Evolutionary conservation across 2,113 vertebrate genomes (phyloP).

Genomic region (Aspiorhynchus laticeps): DNA sequence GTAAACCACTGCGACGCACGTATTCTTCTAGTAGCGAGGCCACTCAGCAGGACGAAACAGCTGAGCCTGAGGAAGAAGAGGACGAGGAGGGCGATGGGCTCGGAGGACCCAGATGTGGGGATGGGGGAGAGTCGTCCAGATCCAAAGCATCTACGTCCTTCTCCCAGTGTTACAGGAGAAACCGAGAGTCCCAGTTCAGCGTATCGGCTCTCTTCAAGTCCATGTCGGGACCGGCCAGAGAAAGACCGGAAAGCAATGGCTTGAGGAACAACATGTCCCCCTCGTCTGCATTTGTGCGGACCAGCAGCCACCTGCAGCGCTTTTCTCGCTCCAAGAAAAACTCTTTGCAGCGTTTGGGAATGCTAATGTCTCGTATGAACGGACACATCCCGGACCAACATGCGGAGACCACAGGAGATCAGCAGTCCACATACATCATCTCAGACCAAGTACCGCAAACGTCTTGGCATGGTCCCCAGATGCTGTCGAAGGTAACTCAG

Average conservation of each 20-base stretch:
- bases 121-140: slow-evolving; percentile 56
- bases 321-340: slow-evolving; percentile 82
- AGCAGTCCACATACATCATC: slow-evolving; percentile 83
- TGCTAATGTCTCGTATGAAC: slow-evolving; percentile 86
- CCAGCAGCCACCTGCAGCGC: slow-evolving; percentile 74
- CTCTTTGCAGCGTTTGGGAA: slow-evolving; percentile 84
- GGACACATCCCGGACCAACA: slow-evolving; percentile 77
- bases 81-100: slow-evolving; percentile 66
- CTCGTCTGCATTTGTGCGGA: slow-evolving; percentile 59
- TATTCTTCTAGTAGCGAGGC: slow-evolving; percentile 87
- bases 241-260: slow-evolving; percentile 81
- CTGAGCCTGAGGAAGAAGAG: slow-evolving; percentile 66
- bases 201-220: slow-evolving; percentile 83
- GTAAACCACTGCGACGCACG: slow-evolving; percentile 83
- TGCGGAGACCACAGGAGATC: neutral
- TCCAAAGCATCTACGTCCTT: slow-evolving; percentile 49
- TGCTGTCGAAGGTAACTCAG: slow-evolving; percentile 74
- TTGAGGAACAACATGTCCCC: slow-evolving; percentile 73
- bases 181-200: slow-evolving; percentile 71
- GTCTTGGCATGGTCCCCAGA: slow-evolving; percentile 81
- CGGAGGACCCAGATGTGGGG: neutral
- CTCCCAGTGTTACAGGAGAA: slow-evolving; percentile 70
- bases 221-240: slow-evolving; percentile 75
- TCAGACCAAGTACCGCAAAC: slow-evolving; percentile 83
- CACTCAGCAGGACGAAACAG: slow-evolving; percentile 80